A percentile compares a stretch with the other conserved stretches of the same genome.
These are phyloP conservation scores for Epicauta chinensis DNA, from an alignment of 1,140 invertebrate species.

Conservation along the genomic window DNA sequence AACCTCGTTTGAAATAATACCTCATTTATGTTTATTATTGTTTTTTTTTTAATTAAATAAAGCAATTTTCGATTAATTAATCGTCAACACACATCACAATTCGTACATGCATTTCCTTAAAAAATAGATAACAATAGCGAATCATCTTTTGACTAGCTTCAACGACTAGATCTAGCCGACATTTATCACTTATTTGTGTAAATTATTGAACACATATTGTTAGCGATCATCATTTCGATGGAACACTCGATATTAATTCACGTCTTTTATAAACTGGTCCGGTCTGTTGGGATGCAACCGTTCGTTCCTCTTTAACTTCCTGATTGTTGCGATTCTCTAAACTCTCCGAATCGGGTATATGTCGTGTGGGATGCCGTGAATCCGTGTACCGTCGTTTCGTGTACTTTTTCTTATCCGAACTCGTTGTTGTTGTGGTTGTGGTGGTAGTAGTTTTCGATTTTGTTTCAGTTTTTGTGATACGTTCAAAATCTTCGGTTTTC, in stretches of 20 bases:
- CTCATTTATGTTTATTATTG: background rate
- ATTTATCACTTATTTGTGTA: constrained; percentile 17
- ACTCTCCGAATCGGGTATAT: constrained; percentile 51
- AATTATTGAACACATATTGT: constrained; percentile 22
- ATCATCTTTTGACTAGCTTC: constrained; percentile 15
- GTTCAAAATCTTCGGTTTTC: constrained; percentile 61
- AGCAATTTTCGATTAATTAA: constrained; percentile 3
- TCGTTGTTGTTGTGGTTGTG: constrained; percentile 47
- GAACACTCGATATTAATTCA: constrained; percentile 73
- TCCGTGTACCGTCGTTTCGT: constrained; percentile 57
- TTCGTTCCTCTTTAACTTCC: constrained; percentile 23
- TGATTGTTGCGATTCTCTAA: constrained; percentile 16
- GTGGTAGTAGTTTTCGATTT: constrained; percentile 18
- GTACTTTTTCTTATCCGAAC: constrained; percentile 54
- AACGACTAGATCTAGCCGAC: constrained; percentile 22
- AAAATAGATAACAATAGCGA: constrained; percentile 29
- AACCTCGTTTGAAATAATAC: background rate
- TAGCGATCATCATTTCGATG: constrained; percentile 33
- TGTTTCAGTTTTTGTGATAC: constrained; percentile 44
- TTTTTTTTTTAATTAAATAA: too few relatives aligned
- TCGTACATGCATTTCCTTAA: constrained; percentile 24
- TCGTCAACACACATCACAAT: constrained; percentile 20
- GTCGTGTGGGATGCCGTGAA: constrained; percentile 54
- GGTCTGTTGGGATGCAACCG: constrained; percentile 23
- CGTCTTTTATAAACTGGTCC: constrained; percentile 66